Percentiles rank a stretch among this genome's conserved stretches.
phyloP scores from a whole-genome alignment of 2,113 vertebrate species.

The Rhinichthys klamathensis region DNA sequence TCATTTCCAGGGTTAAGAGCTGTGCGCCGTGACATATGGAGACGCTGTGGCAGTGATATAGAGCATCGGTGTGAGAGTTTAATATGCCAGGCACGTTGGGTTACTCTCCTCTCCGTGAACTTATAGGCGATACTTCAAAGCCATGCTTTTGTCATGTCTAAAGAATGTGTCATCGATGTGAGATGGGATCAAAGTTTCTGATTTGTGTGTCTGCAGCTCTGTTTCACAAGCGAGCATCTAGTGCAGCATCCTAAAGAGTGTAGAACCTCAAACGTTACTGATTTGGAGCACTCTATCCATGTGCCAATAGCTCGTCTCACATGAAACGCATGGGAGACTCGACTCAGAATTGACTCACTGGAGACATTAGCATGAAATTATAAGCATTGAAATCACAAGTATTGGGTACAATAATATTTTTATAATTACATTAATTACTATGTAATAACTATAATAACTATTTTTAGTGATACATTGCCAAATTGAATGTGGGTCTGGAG shows the following conservation, averaged over 20 bases:
- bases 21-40: conserved; percentile 16
- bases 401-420: neutral
- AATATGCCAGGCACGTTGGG: conserved; percentile 38
- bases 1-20: conserved; percentile 39
- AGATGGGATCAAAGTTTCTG: conserved; percentile 30
- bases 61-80: conserved; percentile 4
- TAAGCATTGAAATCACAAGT: neutral
- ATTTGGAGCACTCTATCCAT: neutral
- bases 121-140: conserved; percentile 35
- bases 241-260: neutral
- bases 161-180: conserved; percentile 31
- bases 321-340: neutral
- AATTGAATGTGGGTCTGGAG: neutral
- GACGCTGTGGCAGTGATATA: conserved; percentile 19
- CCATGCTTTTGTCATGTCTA: conserved; percentile 42
- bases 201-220: conserved; percentile 15
- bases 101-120: conserved; percentile 19
- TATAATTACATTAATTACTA: neutral
- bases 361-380: neutral
- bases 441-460: neutral
- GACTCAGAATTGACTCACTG: neutral
- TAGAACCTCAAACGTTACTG: neutral
- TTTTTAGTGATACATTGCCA: neutral
- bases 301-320: neutral
- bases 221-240: neutral